Base-by-base conservation (phyloP, 2,113 vertebrate genomes). In the Entelurus aequoreus region DNA sequence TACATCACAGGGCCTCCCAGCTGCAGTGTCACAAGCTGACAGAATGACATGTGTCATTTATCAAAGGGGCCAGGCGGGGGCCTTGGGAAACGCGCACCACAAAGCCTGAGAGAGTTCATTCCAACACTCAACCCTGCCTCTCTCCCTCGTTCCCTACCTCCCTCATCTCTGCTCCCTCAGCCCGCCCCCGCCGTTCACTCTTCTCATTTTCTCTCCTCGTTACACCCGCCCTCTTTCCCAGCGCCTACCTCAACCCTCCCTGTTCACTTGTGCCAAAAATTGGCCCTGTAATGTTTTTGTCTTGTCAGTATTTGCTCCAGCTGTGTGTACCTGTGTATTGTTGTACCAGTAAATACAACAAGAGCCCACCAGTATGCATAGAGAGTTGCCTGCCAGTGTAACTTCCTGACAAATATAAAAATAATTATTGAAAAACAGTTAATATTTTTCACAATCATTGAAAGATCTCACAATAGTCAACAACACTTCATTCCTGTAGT, bases 11-110 rank as follows among this genome's bases (percentile, higher is more conserved):
- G 94, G 91, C 94, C 94, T 95, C 95, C 95, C 96, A 96, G 95
- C 95, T 97, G 94, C 93, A 91, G 92, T 96, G 95, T 98, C 95
- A 96, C 93, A 90, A 92, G 86, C 93, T 96, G 97, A 99, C 96
- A 98, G 96, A 98, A 98, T 98, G 97, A 97, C 95, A 94, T 94
- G 95, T 99, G 96, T 98, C 95, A 98, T 98, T 98, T 98, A 99
- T 99, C 97, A 98, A 98, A 98, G 95, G 90, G 96, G 95, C 95
- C 96, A 94, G 94, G 93, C 94, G 92, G 93, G 90, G 94, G 96
- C 95, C 95, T 98, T 97, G 95, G 96, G 95, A 98, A 98, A 94
- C 85, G 91, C 92, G 74, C 93, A 94, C 90, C 93, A 96, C 95
- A 96, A 98, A 98, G 95, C 96, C 96, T 94, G 95, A 92, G 96